Conservation (phyloP, 2,113 vertebrate genomes). For the Madoqua kirkii region DNA sequence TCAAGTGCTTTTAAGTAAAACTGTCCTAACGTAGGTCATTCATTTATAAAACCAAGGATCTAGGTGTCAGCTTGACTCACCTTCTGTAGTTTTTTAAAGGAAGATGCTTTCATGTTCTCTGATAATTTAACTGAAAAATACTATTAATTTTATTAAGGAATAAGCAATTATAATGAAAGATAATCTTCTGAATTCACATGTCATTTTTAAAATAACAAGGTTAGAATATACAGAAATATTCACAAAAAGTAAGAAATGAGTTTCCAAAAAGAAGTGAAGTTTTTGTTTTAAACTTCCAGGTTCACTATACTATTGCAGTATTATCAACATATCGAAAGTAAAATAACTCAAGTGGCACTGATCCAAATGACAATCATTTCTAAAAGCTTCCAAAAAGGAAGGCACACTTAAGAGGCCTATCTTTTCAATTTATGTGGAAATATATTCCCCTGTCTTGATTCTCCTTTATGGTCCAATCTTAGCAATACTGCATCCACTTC, state of each 20-base stretch:
- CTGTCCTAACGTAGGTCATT: neutral
- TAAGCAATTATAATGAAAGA: neutral
- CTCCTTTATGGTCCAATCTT: neutral
- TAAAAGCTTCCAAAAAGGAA: neutral
- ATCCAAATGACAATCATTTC: neutral
- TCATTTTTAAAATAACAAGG: conserved; percentile 11
- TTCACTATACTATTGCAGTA: neutral
- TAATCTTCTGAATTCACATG: neutral
- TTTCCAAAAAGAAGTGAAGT: neutral
- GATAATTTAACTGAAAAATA: conserved; percentile 99
- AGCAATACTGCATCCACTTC: neutral
- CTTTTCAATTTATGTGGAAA: neutral
- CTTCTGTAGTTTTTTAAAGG: conserved; percentile 98
- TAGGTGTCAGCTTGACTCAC: conserved; percentile 72
- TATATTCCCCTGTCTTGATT: neutral
- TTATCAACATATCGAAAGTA: neutral
- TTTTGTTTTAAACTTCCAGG: neutral
- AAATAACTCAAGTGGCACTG: neutral
- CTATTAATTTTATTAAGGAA: conserved; percentile 86
- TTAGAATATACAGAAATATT: neutral
- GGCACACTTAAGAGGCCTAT: neutral
- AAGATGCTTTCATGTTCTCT: conserved; percentile 97
- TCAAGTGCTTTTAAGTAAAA: neutral
- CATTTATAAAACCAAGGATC: neutral
- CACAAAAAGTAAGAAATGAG: neutral